Base-by-base conservation (phyloP, 2,888 invertebrate genomes). In the Cheilosia scutellata region DNA sequence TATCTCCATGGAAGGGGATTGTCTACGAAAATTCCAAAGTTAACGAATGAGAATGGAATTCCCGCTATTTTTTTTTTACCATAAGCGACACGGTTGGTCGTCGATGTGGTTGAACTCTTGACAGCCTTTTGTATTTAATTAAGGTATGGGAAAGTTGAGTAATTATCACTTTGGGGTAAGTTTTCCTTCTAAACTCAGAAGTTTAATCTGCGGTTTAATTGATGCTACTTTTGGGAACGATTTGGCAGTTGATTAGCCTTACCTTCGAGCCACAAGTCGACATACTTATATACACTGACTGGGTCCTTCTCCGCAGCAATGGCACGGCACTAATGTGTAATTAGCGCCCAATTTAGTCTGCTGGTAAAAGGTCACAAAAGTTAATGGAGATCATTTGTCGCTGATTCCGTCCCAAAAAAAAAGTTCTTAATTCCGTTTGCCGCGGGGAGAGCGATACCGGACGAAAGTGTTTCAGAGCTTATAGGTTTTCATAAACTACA, bases 161-260 rank as follows among this genome's bases (percentile, higher is more conserved):
- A 66, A 76, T 76, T 76, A 76, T 76, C 76, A 68, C 76, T 76
- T 76, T 58, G 51, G 76, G 60, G 42, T 60, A 60, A 68, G 66
- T 60, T 76, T 66, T 29, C 11, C 66, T 1, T 51, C 7, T 9
- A 49, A 76, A 68, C 33, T 42, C 25, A 7, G 16, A 37, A 76
- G 57, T 57, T 75, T 70, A 42, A 31, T 42, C 31, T 57, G n/a
- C 7, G 31, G 58, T 25, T 65, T 75, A 68, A 76, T 76, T 76
- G 57, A 76, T 68, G 66, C 51, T 66, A 51, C 66, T 58, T 66
- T 51, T 60, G 76, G 68, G 76, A 60, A 51, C 16, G 58, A 58
- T 68, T 76, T 44, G 58, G 40, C 76, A 68, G 60, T 53, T 76
- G 58, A 76, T 76, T 76, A 68, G 68, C 29, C 37, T 60, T 60